Percentiles rank a stretch among this genome's conserved stretches.
Conservation (phyloP, 2,797 vertebrate species). For the Sebastes dallii region DNA sequence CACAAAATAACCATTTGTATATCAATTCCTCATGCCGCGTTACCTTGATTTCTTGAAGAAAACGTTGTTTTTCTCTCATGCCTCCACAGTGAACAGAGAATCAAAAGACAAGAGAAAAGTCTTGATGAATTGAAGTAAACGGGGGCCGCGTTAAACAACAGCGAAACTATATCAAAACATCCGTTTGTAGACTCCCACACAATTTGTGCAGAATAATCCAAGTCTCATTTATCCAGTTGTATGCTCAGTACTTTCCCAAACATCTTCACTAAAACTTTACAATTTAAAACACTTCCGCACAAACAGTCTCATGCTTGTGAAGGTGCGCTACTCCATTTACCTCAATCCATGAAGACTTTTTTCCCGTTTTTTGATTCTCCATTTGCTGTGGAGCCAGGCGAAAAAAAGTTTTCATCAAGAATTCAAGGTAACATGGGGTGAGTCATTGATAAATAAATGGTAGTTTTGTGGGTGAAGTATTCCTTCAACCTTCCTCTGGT, state of each 20-base stretch:
- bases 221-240: not conserved
- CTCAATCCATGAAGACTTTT: not conserved
- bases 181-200: not conserved
- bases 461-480: not conserved
- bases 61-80: not conserved
- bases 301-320: accelerated
- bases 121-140: not conserved
- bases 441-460: not conserved
- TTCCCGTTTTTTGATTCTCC: not conserved
- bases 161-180: not conserved
- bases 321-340: not conserved
- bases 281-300: not conserved
- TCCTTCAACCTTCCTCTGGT: too few species aligned
- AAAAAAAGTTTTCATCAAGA: not conserved
- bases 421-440: not conserved
- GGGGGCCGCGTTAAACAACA: not conserved
- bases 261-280: not conserved
- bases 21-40: not conserved
- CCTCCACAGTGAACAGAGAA: too few species aligned
- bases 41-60: not conserved
- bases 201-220: not conserved
- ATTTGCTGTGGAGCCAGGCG: not conserved
- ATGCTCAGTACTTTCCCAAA: not conserved
- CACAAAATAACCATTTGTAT: not conserved
- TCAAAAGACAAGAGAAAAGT: not conserved